Evolutionary conservation across 1,140 invertebrate genomes (phyloP).

Genomic region (Hormaphis cornu): DNA sequence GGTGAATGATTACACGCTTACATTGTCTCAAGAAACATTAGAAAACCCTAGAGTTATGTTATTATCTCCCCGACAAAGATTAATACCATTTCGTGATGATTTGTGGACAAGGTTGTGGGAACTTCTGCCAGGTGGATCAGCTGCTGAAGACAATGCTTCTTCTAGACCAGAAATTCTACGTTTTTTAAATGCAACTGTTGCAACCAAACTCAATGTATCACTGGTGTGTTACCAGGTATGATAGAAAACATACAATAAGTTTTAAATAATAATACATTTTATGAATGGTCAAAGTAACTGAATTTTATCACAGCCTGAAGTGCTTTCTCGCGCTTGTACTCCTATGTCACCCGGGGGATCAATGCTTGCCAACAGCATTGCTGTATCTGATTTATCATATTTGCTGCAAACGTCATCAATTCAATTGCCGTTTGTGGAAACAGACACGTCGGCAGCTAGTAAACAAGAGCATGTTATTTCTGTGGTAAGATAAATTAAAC

Average conservation of each 20-base stretch:
- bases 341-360: constrained; percentile 62
- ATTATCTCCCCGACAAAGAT: constrained; percentile 65
- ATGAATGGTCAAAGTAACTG: too few species aligned
- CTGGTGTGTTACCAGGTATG: constrained; percentile 68
- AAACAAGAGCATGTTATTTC: constrained; percentile 78
- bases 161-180: constrained; percentile 50
- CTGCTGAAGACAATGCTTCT: constrained; percentile 48
- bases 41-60: constrained; percentile 74
- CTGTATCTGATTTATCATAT: constrained; percentile 19
- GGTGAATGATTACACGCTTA: constrained; percentile 17
- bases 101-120: constrained; percentile 70
- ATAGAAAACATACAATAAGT: neutral
- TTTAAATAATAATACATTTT: too few species aligned
- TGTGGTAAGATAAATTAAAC: constrained; percentile 49
- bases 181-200: constrained; percentile 58
- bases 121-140: constrained; percentile 12
- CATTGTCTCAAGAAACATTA: constrained; percentile 50
- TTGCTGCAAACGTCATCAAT: constrained; percentile 6
- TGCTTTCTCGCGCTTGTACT: constrained; percentile 68
- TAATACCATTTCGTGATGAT: constrained; percentile 66
- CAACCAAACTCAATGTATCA: constrained; percentile 64
- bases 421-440: constrained; percentile 63
- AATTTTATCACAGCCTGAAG: constrained; percentile 56
- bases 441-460: constrained; percentile 74
- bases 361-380: constrained; percentile 45